Base-by-base conservation (phyloP, 2,797 vertebrate species). In the Pelochelys cantorii region DNA sequence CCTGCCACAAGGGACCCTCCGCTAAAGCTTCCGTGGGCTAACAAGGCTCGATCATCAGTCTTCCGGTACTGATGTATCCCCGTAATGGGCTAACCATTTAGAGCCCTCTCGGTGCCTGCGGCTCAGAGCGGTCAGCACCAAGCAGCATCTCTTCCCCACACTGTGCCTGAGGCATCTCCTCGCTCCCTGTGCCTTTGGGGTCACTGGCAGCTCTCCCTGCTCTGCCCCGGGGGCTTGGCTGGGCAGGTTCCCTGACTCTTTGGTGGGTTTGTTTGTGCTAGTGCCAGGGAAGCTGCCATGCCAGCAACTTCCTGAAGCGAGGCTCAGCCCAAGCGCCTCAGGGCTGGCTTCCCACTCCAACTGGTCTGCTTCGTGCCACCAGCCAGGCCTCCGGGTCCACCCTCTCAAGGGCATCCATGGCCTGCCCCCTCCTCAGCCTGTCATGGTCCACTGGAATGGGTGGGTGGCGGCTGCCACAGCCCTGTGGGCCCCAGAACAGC, bases 41-140 rank as follows among this genome's bases (percentile, higher is more conserved):
- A 95, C 25, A 7, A 27, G 74, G 74, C 42, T 27, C 42, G 42
- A 48, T 27, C 17, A 81, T 84, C 84, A 79, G 4, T 71, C 65
- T 79, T 88, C 56, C 62, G 59, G 18, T 71, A 9, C 22, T 37
- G 34, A 22, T 22, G 11, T 93, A 81, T 22, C 53, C 8, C 74
- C 18, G 3, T 37, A 8, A 74, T 0, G 5, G 81, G 91, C 77
- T 93, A 89, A 92, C 92, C 83, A 84, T 94, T 96, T 94, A 95
- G 96, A 94, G 93, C 92, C 95, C 92, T 95, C 94, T 86, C 94
- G 84, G 92, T 97, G 95, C 96, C 93, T 94, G 93, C 84, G 65
- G 17, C 68, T 0, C 8, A 88, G 81, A 62, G 56, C 77, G 3
- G 20, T 10, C 11, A n/a, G n/a, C n/a, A 71, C 9, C 31, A n/a